These are phyloP conservation scores for Aplysia californica DNA, from an alignment of 1,140 invertebrate species.

Conservation along the genomic window DNA sequence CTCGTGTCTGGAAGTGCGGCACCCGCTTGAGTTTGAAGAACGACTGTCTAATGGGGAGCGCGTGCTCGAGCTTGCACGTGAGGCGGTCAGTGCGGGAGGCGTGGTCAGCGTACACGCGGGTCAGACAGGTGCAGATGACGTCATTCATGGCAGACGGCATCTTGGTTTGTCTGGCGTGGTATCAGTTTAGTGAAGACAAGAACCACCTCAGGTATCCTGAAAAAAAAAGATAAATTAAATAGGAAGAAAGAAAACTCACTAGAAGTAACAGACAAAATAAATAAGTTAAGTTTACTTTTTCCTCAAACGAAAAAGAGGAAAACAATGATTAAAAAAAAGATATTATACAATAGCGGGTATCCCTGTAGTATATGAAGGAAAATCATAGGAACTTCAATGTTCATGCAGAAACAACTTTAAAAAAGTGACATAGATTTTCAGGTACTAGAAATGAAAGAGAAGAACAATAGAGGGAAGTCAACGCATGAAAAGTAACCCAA, in stretches of 20 bases:
- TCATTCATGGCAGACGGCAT: slow-evolving; percentile 13
- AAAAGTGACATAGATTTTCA: no score
- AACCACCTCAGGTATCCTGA: slow-evolving; percentile 8
- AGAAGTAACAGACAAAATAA: no score
- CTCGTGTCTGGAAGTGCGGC: slow-evolving; percentile 36
- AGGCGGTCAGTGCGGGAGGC: neutral
- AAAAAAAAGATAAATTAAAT: slow-evolving; percentile 18
- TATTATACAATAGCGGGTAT: no score
- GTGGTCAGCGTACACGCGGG: slow-evolving; percentile 16
- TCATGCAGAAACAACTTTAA: no score
- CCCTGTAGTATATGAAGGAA: no score
- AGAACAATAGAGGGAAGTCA: no score
- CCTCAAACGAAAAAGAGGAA: neutral
- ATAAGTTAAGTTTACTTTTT: no score
- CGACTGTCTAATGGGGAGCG: slow-evolving; percentile 34
- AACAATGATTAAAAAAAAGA: no score
- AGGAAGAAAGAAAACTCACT: no score
- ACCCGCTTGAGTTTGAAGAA: slow-evolving; percentile 40
- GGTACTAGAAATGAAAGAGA: no score
- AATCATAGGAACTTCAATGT: no score
- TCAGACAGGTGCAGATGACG: slow-evolving; percentile 32
- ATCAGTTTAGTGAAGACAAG: neutral
- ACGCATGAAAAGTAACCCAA: no score
- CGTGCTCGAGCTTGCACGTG: slow-evolving; percentile 37
- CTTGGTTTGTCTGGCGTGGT: neutral